phyloP scores from a whole-genome alignment of 2,888 invertebrate species.

The Epicampocera succincta region DNA sequence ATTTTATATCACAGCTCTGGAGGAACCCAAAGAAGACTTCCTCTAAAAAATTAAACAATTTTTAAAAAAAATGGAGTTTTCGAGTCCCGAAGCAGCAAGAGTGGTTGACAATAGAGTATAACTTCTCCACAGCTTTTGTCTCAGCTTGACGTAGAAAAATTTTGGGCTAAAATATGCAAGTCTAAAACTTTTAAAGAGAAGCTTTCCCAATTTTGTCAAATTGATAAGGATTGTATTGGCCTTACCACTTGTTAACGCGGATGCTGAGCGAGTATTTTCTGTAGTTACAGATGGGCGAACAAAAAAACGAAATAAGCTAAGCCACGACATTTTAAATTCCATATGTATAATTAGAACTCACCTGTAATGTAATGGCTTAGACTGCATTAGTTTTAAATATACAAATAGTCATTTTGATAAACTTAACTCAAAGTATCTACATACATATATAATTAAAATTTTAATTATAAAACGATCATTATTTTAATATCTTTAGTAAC shows the following conservation, averaged over 20 bases:
- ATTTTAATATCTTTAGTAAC: background rate
- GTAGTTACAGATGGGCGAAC: constrained; percentile 60
- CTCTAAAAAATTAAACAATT: too few species aligned
- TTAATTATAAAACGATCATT: background rate
- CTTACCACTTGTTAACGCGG: constrained; percentile 58
- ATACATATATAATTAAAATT: constrained; percentile 8
- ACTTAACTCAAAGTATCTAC: background rate
- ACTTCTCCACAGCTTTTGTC: too few species aligned
- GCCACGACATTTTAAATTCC: constrained; percentile 34
- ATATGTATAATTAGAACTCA: constrained; percentile 23
- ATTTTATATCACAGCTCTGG: too few species aligned
- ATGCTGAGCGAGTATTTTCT: constrained; percentile 60
- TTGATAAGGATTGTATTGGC: constrained; percentile 12
- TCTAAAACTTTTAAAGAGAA: too few species aligned
- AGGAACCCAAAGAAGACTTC: too few species aligned
- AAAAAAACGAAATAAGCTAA: constrained; percentile 55
- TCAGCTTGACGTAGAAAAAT: too few species aligned
- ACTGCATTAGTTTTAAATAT: constrained; percentile 13
- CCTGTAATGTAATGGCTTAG: background rate
- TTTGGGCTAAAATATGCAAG: too few species aligned
- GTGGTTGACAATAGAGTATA: too few species aligned
- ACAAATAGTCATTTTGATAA: constrained; percentile 6
- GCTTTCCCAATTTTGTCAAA: constrained; percentile 38
- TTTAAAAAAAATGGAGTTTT: too few species aligned
- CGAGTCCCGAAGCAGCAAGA: too few species aligned